These are phyloP conservation scores for Drosophila arawakana DNA, from an alignment of 1,140 invertebrate genomes.

Conservation along the genomic window DNA sequence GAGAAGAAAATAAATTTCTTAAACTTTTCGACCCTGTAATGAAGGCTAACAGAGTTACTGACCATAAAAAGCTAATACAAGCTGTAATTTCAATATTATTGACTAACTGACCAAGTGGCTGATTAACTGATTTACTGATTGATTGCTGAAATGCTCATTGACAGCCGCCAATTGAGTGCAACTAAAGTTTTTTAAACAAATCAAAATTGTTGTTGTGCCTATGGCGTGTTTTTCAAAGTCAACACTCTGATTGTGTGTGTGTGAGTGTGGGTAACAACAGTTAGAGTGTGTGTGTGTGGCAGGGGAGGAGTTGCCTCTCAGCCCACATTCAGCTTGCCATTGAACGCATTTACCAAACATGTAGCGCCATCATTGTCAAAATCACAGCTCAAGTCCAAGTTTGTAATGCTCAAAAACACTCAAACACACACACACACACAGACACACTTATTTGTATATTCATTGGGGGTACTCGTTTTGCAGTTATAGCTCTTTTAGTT, in stretches of 20 bases:
- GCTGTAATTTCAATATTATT: constrained; percentile 19
- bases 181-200: constrained; percentile 16
- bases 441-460: constrained; percentile 19
- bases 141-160: constrained; percentile 19
- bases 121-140: constrained; percentile 5
- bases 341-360: constrained; percentile 45
- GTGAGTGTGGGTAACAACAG: background rate
- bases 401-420: constrained; percentile 19
- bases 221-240: constrained; percentile 10
- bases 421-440: background rate
- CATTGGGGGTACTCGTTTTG: constrained; percentile 29
- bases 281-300: background rate
- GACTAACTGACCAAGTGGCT: constrained; percentile 7
- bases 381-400: constrained; percentile 43
- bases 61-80: constrained; percentile 36
- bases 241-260: background rate
- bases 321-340: constrained; percentile 30
- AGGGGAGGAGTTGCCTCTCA: constrained; percentile 4
- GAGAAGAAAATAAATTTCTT: no score
- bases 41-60: no score
- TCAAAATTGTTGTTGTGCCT: constrained; percentile 10
- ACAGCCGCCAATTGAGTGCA: constrained; percentile 26
- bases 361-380: constrained; percentile 37
- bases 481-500: constrained; percentile 25
- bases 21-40: no score